Base-by-base conservation (phyloP, 1,140 invertebrate genomes). In the Argopecten irradians region DNA sequence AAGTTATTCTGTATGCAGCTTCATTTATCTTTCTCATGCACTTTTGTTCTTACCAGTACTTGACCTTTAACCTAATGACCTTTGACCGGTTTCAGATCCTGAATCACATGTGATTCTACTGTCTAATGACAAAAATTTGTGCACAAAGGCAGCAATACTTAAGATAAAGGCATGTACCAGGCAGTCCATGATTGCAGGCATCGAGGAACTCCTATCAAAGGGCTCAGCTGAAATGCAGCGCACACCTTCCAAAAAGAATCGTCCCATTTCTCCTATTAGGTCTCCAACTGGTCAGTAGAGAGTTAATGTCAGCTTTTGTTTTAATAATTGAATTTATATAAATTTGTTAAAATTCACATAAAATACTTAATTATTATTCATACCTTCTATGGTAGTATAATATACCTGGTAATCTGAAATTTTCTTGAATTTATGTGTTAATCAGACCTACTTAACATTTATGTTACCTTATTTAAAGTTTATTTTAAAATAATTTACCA, bases 111-210 rank as follows among this genome's bases (percentile, higher is more conserved):
- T 93, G 28, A 39, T 92, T 22, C 82, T 94, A 55, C 86, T 93
- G 55, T 91, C 89, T 19, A 89, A 92, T 88, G 93, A 94, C 71
- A 90, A 87, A 46, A 93, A 94, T 83, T 90, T 94, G n/a, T 89
- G 86, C 84, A 92, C 89, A 84, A 94, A 94, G 86, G 88, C 92
- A 36, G 46, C 88, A 9, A 90, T 94, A 19, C 91, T 87, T 46
- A 90, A 89, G 3, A 82, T 94, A 19, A 34, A 86, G 32, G 90
- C 92, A 43, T 93, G 86, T 83, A 89, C 82, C 39, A 88, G 86
- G 85, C 86, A 91, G 89, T 92, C 55, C n/a, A n/a, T 71, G 55
- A 28, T 71, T 0, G 55, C 55, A 3, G 55, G 55, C 55, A 71
- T 71, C 28, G 55, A 71, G 1, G n/a, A 19, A 35, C 22, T 86